Evolutionary conservation across 2,888 invertebrate genomes (phyloP).

Genomic region (Polydrusus pterygomalis): DNA sequence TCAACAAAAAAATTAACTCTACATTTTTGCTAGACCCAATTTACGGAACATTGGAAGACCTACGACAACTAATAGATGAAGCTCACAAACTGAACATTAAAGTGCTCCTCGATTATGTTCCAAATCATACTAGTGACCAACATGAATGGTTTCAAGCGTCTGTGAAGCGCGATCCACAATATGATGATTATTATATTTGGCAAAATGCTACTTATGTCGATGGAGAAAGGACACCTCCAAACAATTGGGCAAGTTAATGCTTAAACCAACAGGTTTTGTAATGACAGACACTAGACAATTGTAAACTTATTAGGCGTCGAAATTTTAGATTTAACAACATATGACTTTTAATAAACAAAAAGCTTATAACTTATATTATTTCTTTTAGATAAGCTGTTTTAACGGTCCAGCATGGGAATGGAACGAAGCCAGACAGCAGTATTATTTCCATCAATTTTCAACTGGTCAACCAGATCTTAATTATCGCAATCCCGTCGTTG

Average conservation of each 20-base stretch:
- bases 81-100: constrained; percentile 23
- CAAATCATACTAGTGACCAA: constrained; percentile 40
- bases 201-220: constrained; percentile 13
- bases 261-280: neutral
- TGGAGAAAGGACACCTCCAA: constrained; percentile 26
- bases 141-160: constrained; percentile 33
- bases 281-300: no score
- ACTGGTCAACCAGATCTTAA: no score
- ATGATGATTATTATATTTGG: constrained; percentile 29
- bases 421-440: constrained; percentile 79
- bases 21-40: constrained; percentile 73
- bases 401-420: constrained; percentile 72
- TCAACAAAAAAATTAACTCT: no score
- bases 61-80: constrained; percentile 70
- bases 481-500: no score
- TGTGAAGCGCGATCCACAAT: constrained; percentile 9
- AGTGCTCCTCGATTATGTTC: constrained; percentile 33
- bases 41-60: constrained; percentile 85
- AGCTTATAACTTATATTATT: no score
- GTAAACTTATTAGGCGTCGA: neutral
- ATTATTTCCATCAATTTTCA: no score
- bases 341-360: constrained; percentile 16
- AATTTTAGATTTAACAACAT: neutral
- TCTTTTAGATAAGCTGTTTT: constrained; percentile 60
- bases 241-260: constrained; percentile 33